Evolutionary conservation across 1,140 invertebrate genomes (phyloP).

Genomic region (Ceratina calcarata): DNA sequence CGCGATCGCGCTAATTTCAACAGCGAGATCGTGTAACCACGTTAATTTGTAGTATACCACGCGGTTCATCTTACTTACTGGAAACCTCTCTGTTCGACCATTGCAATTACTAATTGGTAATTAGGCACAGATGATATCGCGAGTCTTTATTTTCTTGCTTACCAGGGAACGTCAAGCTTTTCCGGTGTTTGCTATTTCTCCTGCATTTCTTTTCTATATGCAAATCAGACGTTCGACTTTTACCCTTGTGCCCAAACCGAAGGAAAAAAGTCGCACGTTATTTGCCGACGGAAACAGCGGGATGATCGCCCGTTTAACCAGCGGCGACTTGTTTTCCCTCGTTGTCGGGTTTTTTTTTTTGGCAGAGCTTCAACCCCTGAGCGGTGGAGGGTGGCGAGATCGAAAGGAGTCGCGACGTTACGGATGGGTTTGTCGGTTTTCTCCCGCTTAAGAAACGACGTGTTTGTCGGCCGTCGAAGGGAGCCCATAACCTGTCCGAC

Average conservation of each 20-base stretch:
- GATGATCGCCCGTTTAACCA: constrained; percentile 71
- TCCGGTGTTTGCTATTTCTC: too few species aligned
- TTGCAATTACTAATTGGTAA: constrained; percentile 37
- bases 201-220: not conserved
- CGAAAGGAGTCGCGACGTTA: constrained; percentile 44
- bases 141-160: constrained; percentile 12
- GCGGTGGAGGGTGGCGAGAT: not conserved
- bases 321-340: constrained; percentile 29
- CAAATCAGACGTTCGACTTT: constrained; percentile 5
- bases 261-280: constrained; percentile 51
- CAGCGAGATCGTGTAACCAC: constrained; percentile 12
- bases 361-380: constrained; percentile 41
- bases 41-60: too few species aligned
- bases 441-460: constrained; percentile 56
- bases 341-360: constrained; percentile 13
- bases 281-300: constrained; percentile 70
- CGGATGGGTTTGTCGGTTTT: constrained; percentile 57
- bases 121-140: not conserved
- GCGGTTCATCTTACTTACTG: too few species aligned
- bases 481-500: constrained; percentile 52
- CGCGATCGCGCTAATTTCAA: constrained; percentile 6
- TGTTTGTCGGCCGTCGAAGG: constrained; percentile 59
- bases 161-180: constrained; percentile 14
- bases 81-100: not conserved
- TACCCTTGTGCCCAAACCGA: too few species aligned